phyloP scores from a whole-genome alignment of 2,113 vertebrate species.

The Brachirus orientalis region DNA sequence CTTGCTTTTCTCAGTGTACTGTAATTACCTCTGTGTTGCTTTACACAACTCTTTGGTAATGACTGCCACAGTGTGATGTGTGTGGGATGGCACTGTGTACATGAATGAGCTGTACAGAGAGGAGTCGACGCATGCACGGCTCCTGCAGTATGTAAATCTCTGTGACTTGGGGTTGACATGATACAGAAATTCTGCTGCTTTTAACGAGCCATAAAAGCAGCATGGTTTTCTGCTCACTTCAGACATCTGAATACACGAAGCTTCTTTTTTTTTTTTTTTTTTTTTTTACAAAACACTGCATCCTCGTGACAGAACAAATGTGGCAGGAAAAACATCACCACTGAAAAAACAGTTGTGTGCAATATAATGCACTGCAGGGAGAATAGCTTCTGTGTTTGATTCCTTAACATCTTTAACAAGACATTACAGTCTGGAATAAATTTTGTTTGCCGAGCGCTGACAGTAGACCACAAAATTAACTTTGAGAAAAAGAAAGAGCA shows the following conservation, averaged over 20 bases:
- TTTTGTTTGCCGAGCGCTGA: conserved; percentile 40
- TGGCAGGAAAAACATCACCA: conserved; percentile 32
- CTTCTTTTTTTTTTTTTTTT: conserved; percentile 2
- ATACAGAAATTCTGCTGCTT: conserved; percentile 46
- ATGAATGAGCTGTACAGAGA: conserved; percentile 29
- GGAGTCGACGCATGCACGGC: conserved; percentile 23
- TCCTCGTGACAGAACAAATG: conserved; percentile 12
- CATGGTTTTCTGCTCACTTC: conserved; percentile 32
- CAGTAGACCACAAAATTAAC: conserved; percentile 11
- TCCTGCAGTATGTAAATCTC: conserved; percentile 26
- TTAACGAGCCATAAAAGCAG: too few relatives aligned
- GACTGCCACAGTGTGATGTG: conserved; percentile 22
- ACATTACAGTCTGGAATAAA: conserved; percentile 12
- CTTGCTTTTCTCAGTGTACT: conserved; percentile 23
- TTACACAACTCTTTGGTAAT: conserved; percentile 29
- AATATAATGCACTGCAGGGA: conserved; percentile 39
- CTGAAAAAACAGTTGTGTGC: conserved; percentile 27
- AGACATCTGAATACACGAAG: conserved; percentile 27
- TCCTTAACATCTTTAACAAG: conserved; percentile 28
- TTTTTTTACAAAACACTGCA: conserved; percentile 24
- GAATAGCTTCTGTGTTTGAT: conserved; percentile 37
- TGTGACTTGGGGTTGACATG: conserved; percentile 30
- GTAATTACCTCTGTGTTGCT: conserved; percentile 25
- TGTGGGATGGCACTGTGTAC: conserved; percentile 22
- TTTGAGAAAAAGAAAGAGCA: conserved; percentile 16